phyloP scores from a whole-genome alignment of 1,140 invertebrate genomes.

The Lordiphosa clarofinis region DNA sequence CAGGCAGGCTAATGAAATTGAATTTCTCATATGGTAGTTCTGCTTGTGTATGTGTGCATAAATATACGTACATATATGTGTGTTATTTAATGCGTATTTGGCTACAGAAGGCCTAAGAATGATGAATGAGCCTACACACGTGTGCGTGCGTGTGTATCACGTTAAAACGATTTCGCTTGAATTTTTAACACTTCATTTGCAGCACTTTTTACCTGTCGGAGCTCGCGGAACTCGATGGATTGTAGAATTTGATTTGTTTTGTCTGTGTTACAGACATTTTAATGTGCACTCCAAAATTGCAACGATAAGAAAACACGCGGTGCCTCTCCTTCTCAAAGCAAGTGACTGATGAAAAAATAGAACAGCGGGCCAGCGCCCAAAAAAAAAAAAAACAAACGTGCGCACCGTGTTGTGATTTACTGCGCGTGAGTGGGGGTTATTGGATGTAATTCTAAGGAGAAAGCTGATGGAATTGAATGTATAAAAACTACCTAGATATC shows the following conservation, averaged over 20 bases:
- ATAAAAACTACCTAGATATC: too few species aligned
- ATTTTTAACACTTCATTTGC: conserved; percentile 43
- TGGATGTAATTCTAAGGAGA: too few species aligned
- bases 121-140: conserved; percentile 38
- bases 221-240: conserved; percentile 90
- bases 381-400: conserved; percentile 29
- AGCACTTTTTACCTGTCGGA: conserved; percentile 86
- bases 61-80: conserved; percentile 30
- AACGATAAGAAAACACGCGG: conserved; percentile 59
- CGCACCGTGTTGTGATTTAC: conserved; percentile 6
- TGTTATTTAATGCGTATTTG: conserved; percentile 41
- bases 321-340: conserved; percentile 46
- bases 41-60: conserved; percentile 15
- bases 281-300: conserved; percentile 42
- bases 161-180: conserved; percentile 37
- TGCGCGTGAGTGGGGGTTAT: too few species aligned
- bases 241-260: conserved; percentile 80
- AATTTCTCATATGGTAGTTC: conserved; percentile 44
- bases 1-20: conserved; percentile 40
- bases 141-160: conserved; percentile 32
- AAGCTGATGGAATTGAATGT: too few species aligned
- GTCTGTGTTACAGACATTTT: conserved; percentile 66
- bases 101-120: conserved; percentile 14
- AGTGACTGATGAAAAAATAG: conserved; percentile 27
- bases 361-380: conserved; percentile 3